A percentile compares a stretch with the other conserved stretches of the same genome.
Evolutionary conservation across 2,888 invertebrate genomes (phyloP).

Genomic region (Sympetrum striolatum): DNA sequence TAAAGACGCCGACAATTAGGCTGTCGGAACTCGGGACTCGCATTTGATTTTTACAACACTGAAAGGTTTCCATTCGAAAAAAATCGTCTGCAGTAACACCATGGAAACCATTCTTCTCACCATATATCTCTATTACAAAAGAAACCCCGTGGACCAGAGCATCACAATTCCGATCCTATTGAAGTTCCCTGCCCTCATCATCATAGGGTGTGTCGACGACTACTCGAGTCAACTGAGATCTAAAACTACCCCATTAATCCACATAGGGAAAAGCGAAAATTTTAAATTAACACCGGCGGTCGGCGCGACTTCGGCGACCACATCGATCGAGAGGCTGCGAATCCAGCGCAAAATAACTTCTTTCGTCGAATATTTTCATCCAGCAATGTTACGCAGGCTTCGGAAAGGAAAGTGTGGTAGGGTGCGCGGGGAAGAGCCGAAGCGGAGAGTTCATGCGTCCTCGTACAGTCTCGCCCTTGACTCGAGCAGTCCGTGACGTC

Average conservation of each 20-base stretch:
- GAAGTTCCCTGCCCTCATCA: conserved; percentile 38
- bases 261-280: neutral
- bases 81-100: no score
- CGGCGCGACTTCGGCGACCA: neutral
- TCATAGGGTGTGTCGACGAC: conserved; percentile 36
- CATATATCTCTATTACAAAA: neutral
- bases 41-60: neutral
- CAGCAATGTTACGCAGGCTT: neutral
- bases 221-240: conserved; percentile 14
- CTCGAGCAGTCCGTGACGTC: conserved; percentile 44
- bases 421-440: neutral
- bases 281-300: neutral
- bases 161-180: conserved; percentile 14
- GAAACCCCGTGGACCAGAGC: neutral
- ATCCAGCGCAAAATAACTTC: neutral
- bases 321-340: neutral
- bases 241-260: conserved; percentile 38
- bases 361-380: neutral
- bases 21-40: no score
- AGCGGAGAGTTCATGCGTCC: conserved; percentile 28
- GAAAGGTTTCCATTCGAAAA: no score
- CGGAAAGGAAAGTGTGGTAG: neutral
- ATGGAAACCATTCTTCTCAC: no score
- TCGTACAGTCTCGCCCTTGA: conserved; percentile 36
- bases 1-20: no score